Evolutionary conservation across 2,113 vertebrate species (phyloP).

Genomic region (Cercocebus atys): DNA sequence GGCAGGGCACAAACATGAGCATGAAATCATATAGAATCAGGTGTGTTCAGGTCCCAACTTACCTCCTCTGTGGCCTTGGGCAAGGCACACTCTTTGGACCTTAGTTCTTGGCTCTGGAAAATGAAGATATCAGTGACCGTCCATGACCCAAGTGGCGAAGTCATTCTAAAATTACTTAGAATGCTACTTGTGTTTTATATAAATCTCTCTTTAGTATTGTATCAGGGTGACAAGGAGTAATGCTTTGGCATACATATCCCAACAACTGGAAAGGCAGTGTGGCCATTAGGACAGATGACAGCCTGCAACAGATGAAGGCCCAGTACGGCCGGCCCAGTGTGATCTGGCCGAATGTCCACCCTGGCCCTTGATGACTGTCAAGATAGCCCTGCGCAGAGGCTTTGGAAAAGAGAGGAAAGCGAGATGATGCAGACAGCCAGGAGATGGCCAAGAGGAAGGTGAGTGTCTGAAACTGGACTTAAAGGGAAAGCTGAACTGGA

Average conservation of each 20-base stretch:
- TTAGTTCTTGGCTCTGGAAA: neutral
- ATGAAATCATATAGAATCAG: neutral
- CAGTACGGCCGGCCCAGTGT: neutral
- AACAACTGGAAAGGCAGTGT: neutral
- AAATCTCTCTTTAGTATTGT: neutral
- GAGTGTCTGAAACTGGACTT: neutral
- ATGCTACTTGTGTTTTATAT: neutral
- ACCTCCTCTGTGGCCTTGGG: neutral
- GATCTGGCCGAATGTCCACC: neutral
- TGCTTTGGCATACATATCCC: fast-evolving
- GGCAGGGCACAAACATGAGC: neutral
- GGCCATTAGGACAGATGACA: neutral
- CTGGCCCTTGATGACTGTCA: neutral
- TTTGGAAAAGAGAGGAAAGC: neutral
- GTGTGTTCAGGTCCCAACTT: neutral
- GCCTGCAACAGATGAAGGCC: too few relatives aligned
- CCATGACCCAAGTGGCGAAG: neutral
- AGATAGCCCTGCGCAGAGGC: neutral
- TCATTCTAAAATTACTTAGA: neutral
- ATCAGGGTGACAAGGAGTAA: neutral
- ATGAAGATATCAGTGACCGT: neutral
- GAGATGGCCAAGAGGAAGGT: neutral
- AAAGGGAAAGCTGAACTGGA: neutral
- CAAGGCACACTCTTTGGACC: neutral
- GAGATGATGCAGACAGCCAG: too few relatives aligned